Percentiles rank a stretch among this genome's conserved stretches.
These are phyloP conservation scores for Pantherophis alleghaniensis DNA, from an alignment of 2,797 vertebrate species.

Conservation along the genomic window DNA sequence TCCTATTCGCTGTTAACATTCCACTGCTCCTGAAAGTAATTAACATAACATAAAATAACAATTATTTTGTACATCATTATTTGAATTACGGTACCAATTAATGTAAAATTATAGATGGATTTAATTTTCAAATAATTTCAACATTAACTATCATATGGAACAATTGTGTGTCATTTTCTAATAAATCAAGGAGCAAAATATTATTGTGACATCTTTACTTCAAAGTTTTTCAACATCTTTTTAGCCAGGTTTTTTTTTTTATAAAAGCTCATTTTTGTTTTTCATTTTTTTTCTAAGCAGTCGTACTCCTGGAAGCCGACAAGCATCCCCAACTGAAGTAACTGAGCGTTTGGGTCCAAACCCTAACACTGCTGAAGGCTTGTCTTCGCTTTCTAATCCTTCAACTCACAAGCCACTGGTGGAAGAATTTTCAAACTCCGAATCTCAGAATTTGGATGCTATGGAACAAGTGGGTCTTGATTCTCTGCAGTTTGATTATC, in stretches of 20 bases:
- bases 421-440: constrained; percentile 93
- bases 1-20: not conserved
- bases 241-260: not conserved
- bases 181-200: not conserved
- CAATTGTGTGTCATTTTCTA: not conserved
- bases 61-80: not conserved
- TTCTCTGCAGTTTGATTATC: constrained; percentile 96
- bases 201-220: not conserved
- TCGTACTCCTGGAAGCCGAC: constrained; percentile 93
- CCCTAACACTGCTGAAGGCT: constrained; percentile 84
- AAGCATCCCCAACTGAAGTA: constrained; percentile 95
- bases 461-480: constrained; percentile 96
- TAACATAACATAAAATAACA: not conserved
- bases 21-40: not conserved
- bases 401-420: constrained; percentile 81
- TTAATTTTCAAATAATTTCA: not conserved
- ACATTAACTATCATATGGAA: not conserved
- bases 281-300: constrained; percentile 63
- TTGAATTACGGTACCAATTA: not conserved
- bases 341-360: constrained; percentile 89
- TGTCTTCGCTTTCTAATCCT: constrained; percentile 87
- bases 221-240: not conserved
- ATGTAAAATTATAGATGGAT: not conserved
- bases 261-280: not conserved
- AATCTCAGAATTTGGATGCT: constrained; percentile 90